Base-by-base conservation (phyloP, 2,113 vertebrate species). In the Phoxinus phoxinus region DNA sequence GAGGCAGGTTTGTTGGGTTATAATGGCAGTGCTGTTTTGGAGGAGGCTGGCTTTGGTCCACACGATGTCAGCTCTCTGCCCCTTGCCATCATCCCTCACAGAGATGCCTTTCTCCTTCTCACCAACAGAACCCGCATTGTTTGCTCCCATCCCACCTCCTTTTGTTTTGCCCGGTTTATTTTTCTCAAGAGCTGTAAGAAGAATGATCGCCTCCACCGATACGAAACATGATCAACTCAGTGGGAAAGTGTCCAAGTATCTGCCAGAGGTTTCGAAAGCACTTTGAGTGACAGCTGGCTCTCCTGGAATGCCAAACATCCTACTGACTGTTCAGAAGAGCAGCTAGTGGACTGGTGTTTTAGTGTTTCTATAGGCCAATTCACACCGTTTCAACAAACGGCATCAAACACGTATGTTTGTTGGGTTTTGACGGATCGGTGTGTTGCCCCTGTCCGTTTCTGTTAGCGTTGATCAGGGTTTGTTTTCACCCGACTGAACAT, bases 261-360 rank as follows among this genome's bases (percentile, higher is more conserved):
- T 84, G 44, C 15, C 30, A 78, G 41, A 37, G 41, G 35, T 12
- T 44, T 56, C 6, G 46, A 37, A 59, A 19, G 41, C 4, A 44
- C n/a, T 51, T 74, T 58, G 56, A 81, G 67, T 37, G 35, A 25
- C n/a, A 81, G 88, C 87, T 85, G 86, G 75, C 13, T 53, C 69
- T 44, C 44, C 65, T 41, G 86, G 91, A 91, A 90, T 89, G 91
- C 84, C 87, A 92, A 89, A 92, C 86, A 88, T 90, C 75, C 90
- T 90, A 85, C 89, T 91, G 46, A 65, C 59, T 48, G 37, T 37
- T 41, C 9, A 15, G 67, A 21, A 74, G 82, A 86, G 71, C 65
- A 61, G 4, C 3, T 35, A 6, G 37, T 81, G 7, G 63, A 75
- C 81, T 83, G 86, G 89, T 85, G 87, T 46, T 25, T 65, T 23